Percentiles rank a stretch among this genome's conserved stretches.
These are phyloP conservation scores for Pipistrellus pygmaeus DNA, from an alignment of 2,797 vertebrate species.

Conservation along the genomic window DNA sequence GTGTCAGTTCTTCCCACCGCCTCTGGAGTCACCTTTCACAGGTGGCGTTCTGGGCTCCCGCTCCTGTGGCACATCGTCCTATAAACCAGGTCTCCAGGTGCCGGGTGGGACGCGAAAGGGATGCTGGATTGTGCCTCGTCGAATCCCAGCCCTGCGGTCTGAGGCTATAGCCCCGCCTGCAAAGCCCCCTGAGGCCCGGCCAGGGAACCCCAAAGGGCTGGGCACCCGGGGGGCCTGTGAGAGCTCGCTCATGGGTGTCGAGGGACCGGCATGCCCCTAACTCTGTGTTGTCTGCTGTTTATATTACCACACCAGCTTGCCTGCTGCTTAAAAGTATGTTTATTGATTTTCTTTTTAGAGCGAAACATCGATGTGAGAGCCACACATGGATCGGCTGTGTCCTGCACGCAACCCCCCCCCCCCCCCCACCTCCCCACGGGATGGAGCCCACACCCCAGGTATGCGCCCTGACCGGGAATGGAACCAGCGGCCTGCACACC, in stretches of 20 bases:
- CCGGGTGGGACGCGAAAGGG: slow-evolving; percentile 67
- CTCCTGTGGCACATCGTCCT: slow-evolving; percentile 75
- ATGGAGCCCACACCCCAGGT: background rate
- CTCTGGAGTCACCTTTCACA: background rate
- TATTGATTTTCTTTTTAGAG: background rate
- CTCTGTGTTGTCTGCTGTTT: background rate
- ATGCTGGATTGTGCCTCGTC: slow-evolving; percentile 61
- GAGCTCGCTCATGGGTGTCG: background rate
- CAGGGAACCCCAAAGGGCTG: fast-evolving
- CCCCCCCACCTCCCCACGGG: background rate
- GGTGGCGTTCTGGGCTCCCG: slow-evolving; percentile 51
- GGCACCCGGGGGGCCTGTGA: fast-evolving
- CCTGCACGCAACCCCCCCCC: background rate
- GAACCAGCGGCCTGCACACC: background rate
- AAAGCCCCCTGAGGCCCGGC: background rate
- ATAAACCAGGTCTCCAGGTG: slow-evolving; percentile 76
- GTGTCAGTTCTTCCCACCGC: background rate
- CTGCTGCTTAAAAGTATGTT: background rate
- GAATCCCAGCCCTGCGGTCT: slow-evolving; percentile 57
- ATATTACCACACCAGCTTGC: background rate
- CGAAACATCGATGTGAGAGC: background rate
- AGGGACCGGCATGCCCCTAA: background rate
- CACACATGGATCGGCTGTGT: background rate
- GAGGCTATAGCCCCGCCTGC: background rate
- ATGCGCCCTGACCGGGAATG: background rate